These are phyloP conservation scores for Labeo rohita DNA, from an alignment of 2,113 vertebrate species.

Conservation along the genomic window DNA sequence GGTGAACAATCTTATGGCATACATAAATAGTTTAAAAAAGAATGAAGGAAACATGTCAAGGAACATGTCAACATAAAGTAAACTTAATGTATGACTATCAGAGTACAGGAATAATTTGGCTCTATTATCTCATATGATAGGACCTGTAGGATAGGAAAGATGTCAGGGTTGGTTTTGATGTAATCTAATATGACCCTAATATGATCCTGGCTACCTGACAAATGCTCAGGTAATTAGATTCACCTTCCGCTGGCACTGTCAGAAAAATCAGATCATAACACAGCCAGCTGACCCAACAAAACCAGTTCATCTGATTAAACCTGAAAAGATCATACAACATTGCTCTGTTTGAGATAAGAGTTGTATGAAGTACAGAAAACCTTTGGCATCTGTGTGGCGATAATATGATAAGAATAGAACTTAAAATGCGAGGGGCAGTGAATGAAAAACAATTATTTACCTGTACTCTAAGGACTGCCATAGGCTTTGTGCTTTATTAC, in stretches of 20 bases:
- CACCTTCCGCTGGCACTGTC: neutral
- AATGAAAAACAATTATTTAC: neutral
- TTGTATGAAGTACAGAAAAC: slow-evolving; percentile 23
- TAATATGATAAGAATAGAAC: neutral
- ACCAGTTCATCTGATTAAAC: slow-evolving; percentile 16
- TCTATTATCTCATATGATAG: neutral
- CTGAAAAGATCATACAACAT: slow-evolving; percentile 6
- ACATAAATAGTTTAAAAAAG: slow-evolving; percentile 23
- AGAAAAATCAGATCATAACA: slow-evolving; percentile 29
- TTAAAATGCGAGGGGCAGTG: neutral
- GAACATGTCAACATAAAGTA: neutral
- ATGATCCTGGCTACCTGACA: slow-evolving; percentile 25
- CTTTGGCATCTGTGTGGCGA: slow-evolving; percentile 41
- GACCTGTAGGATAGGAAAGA: neutral
- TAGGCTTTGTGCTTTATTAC: slow-evolving; percentile 54
- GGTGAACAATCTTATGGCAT: slow-evolving; percentile 42
- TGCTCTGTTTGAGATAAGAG: slow-evolving; percentile 25
- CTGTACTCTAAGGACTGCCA: neutral
- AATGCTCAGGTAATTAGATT: slow-evolving; percentile 30
- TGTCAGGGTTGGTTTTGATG: slow-evolving; percentile 24
- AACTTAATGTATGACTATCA: neutral
- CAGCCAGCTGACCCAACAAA: slow-evolving; percentile 7
- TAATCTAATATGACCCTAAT: slow-evolving; percentile 19
- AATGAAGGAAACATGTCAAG: slow-evolving; percentile 3
- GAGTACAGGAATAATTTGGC: slow-evolving; percentile 24